Base-by-base conservation (phyloP, 2,797 vertebrate species). In the Tiaroga cobitis region DNA sequence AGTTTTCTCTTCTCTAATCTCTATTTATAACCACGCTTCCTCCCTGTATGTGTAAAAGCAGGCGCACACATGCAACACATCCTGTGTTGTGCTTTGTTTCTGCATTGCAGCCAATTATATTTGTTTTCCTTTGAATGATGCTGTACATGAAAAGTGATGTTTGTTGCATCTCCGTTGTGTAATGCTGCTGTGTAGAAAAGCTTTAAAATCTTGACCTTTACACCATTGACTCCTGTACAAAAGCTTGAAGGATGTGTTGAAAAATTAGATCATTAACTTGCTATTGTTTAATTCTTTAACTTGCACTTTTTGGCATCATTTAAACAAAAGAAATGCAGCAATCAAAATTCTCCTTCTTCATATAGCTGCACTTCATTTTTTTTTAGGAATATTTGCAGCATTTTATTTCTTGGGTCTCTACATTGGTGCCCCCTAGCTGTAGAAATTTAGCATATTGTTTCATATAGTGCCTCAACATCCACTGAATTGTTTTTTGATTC, bases 21-120 rank as follows among this genome's bases (percentile, higher is more conserved):
- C 87, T 87, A 88, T 88, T 87, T 88, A 78, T 83, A 85, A 43
- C 72, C 46, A 0, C 11, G 76, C 76, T 87, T 88, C 87, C 83
- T 85, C 82, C 74, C 26, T 39, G 81, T 37, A 82, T 86, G 86
- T 82, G 81, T 80, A 34, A 63, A 21, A 21, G 26, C 76, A 59
- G 51, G 24, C 74, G 26, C 69, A 79, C 80, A 70, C 78, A 79
- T 4, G 18, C 13, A 49, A 2, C 67, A 65, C 72, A 88, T 89
- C 89, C 89, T 88, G 89, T 83, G 80, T 41, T 19, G 9, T 39
- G 37, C 56, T 43, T 21, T 86, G 80, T 89, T 86, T 86, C n/a
- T 26, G 29, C 26, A 2, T 8, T 54, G 77, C 86, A 79, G 72
- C 15, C 77, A 37, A 51, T 59, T 75, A 9, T 41, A 19, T 81